Conservation (phyloP, 2,797 vertebrate species). For the Todus mexicanus region DNA sequence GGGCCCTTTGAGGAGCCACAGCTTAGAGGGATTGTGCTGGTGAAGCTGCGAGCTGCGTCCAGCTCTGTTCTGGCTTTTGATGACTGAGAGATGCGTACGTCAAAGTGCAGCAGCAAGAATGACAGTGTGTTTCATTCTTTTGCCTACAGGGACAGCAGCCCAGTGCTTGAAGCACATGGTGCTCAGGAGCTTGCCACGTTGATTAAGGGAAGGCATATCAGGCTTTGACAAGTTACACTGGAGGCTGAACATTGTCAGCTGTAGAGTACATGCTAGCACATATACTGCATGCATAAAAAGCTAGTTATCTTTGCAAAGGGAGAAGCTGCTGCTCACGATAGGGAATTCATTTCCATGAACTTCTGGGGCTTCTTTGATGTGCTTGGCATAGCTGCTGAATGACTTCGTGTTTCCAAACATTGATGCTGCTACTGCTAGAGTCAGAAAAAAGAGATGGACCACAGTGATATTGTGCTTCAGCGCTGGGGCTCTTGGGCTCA, state of each 20-base stretch:
- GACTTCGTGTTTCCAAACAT: not conserved
- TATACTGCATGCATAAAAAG: conserved; percentile 45
- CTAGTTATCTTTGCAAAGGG: not conserved
- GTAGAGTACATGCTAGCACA: conserved; percentile 34
- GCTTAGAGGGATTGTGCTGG: not conserved
- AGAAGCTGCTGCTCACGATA: not conserved
- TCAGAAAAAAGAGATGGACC: not conserved
- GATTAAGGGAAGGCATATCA: conserved; percentile 50
- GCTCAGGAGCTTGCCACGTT: conserved; percentile 30
- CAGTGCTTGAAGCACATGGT: conserved; percentile 5
- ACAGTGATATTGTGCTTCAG: not conserved
- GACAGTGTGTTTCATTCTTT: not conserved
- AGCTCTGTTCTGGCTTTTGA: not conserved
- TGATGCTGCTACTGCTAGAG: not conserved
- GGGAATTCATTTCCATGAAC: not conserved
- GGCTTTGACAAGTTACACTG: conserved; percentile 39
- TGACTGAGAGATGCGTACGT: not conserved
- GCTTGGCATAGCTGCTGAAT: not conserved
- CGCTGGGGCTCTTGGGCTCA: not conserved
- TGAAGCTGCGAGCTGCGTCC: not conserved
- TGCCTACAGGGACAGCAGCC: conserved; percentile 24
- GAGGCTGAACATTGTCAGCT: conserved; percentile 43
- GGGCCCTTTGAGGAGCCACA: not conserved
- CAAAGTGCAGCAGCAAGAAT: not conserved
- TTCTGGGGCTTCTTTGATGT: not conserved